Evolutionary conservation across 2,113 vertebrate species (phyloP).

Genomic region (Pantherophis guttatus): DNA sequence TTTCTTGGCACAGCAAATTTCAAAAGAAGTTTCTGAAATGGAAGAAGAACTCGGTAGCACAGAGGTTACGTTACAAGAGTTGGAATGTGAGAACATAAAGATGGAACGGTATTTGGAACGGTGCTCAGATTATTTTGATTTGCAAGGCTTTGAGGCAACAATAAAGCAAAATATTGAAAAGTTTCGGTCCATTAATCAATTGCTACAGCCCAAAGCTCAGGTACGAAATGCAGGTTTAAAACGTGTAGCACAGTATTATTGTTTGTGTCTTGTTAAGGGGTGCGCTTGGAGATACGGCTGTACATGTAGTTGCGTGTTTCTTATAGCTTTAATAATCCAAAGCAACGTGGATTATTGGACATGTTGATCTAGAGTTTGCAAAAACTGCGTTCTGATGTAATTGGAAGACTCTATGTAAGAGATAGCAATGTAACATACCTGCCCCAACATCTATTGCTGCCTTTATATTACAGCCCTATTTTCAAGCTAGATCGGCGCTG

Average conservation of each 20-base stretch:
- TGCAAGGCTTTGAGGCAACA: slow-evolving; percentile 56
- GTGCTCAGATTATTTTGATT: slow-evolving; percentile 55
- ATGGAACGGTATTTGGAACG: slow-evolving; percentile 57
- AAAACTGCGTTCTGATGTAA: background rate
- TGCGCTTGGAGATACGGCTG: background rate
- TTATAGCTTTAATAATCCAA: background rate
- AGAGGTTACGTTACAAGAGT: slow-evolving; percentile 59
- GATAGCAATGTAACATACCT: too few relatives aligned
- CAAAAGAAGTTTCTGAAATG: slow-evolving; percentile 66
- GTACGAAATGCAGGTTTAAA: background rate
- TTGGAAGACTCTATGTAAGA: background rate
- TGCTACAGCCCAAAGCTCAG: slow-evolving; percentile 67
- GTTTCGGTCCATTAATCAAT: slow-evolving; percentile 54
- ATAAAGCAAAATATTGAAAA: slow-evolving; percentile 64
- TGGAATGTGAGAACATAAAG: slow-evolving; percentile 55
- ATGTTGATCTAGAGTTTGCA: background rate
- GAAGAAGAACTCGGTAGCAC: slow-evolving; percentile 56
- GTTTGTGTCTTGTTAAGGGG: background rate
- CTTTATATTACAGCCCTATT: slow-evolving; percentile 26
- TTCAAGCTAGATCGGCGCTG: slow-evolving; percentile 44
- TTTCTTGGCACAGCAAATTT: slow-evolving; percentile 59
- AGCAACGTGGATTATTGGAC: background rate
- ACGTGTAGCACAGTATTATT: background rate
- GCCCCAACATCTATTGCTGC: background rate
- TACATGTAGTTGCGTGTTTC: background rate